Percentiles rank a stretch among this genome's conserved stretches.
Conservation (phyloP, 23 tunicate genomes). For the Diplosoma virens region DNA sequence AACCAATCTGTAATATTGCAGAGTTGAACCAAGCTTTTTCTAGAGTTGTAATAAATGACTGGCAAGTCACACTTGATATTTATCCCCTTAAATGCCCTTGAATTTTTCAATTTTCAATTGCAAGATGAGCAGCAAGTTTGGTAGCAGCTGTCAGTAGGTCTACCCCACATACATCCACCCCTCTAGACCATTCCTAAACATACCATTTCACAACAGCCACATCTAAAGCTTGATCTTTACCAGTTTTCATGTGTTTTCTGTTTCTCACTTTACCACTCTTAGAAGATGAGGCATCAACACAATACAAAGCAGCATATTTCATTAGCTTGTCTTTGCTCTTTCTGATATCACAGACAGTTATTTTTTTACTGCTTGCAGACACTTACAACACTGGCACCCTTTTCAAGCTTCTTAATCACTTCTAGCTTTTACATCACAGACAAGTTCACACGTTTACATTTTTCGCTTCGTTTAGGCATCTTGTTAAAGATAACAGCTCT, state of each 20-base stretch:
- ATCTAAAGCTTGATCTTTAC: background rate
- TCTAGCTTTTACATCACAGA: slow-evolving; percentile 12
- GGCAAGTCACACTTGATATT: too few relatives aligned
- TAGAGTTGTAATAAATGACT: too few relatives aligned
- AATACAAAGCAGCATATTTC: slow-evolving; percentile 12
- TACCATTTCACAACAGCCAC: background rate
- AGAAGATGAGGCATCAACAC: slow-evolving; percentile 14
- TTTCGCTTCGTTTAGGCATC: slow-evolving; percentile 1
- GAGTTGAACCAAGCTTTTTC: too few relatives aligned
- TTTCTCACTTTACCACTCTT: slow-evolving; percentile 13
- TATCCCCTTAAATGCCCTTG: too few relatives aligned
- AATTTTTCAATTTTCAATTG: too few relatives aligned
- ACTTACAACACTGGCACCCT: background rate
- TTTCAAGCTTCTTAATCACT: background rate
- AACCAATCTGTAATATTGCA: too few relatives aligned
- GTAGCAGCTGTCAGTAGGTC: slow-evolving; percentile 23
- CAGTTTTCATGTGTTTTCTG: slow-evolving; percentile 17
- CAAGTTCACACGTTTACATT: background rate
- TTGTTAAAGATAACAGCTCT: background rate
- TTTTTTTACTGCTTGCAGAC: background rate
- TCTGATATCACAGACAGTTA: background rate
- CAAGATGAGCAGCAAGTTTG: slow-evolving; percentile 34
- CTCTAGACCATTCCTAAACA: background rate
- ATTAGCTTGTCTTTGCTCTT: slow-evolving; percentile 8
- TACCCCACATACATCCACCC: background rate